phyloP scores from a whole-genome alignment of 2,113 vertebrate genomes.

The Oncorhynchus nerka region DNA sequence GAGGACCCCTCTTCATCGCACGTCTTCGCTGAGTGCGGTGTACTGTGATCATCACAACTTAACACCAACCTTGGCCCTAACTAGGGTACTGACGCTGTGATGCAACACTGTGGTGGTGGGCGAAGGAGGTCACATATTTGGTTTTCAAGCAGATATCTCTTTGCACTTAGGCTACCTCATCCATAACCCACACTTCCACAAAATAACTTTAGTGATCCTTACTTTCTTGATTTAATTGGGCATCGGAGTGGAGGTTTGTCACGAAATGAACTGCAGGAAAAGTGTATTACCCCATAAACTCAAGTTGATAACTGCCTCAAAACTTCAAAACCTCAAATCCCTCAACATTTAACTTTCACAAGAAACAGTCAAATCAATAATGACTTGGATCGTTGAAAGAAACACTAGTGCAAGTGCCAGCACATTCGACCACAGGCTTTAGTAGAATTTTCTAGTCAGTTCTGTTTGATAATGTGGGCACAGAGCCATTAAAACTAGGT shows the following conservation, averaged over 20 bases:
- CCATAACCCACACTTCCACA: not conserved
- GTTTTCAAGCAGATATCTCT: conserved; percentile 13
- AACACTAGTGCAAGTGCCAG: conserved; percentile 26
- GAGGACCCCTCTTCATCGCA: conserved; percentile 50
- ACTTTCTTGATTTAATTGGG: not conserved
- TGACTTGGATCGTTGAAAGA: not conserved
- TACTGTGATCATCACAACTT: conserved; percentile 64
- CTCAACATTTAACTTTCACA: not conserved
- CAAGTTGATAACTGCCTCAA: not conserved
- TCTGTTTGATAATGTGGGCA: conserved; percentile 47
- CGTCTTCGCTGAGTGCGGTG: conserved; percentile 54
- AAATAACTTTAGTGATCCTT: not conserved
- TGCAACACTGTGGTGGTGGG: not conserved
- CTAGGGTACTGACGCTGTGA: not conserved
- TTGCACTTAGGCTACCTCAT: conserved; percentile 2
- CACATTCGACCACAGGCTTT: conserved; percentile 60
- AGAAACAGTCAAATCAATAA: conserved; percentile 10
- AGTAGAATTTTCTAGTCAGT: conserved; percentile 55
- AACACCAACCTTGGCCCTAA: conserved; percentile 56
- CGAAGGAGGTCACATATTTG: conserved; percentile 15
- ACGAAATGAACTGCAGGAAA: not conserved
- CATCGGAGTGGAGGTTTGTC: not conserved
- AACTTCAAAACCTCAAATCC: not conserved
- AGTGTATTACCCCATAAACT: not conserved
- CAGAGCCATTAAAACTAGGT: conserved; percentile 41